Evolutionary conservation across 2,888 invertebrate genomes (phyloP), one percentile per base, ranked within the genome.

Genomic region (Fragum fragum): DNA sequence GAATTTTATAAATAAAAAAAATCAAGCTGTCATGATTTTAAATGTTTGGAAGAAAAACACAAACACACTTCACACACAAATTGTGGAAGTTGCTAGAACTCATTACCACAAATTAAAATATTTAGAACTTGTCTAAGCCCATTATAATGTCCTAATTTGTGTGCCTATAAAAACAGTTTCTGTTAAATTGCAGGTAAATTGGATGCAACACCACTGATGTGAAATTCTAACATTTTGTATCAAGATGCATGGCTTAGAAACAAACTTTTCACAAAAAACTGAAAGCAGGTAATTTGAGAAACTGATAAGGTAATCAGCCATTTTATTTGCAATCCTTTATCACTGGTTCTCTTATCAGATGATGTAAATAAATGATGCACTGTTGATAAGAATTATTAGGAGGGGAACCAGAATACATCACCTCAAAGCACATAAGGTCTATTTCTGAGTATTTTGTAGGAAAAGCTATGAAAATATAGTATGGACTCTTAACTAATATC

Each of bases 301-400:
- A 57, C 55, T 55, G 71, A 71, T 71, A 71, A 71, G 71, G 55
- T 23, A 71, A 52, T 53, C 55, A 57, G 55, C 32, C 71, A 55
- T 66, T 66, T 66, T 66, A 66, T 66, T 66, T 36, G 21, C 66
- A 21, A 42, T 66, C 66, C 36, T 66, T 66, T 66, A 66, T 66
- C 66, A 23, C 26, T 23, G 26, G 63, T 32, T 23, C 42, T 21
- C 66, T 66, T 66, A 66, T 66, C 66, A 36, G 66, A 66, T 66
- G 66, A 66, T 39, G 66, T 66, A 66, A 66, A 66, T 66, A 66
- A 66, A 66, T 66, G 66, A 66, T 66, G 66, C 66, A 66, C 42
- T n/a, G 6, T 32, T 23, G 57, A 57, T 57, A 57, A 26, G 23
- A 47, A 16, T 36, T 47, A 47, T 47, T 47, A 47, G 47, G 18